Evolutionary conservation across 2,113 vertebrate genomes (phyloP), one percentile per base, ranked within the genome.

Genomic region (Speoplatyrhinus poulsoni): DNA sequence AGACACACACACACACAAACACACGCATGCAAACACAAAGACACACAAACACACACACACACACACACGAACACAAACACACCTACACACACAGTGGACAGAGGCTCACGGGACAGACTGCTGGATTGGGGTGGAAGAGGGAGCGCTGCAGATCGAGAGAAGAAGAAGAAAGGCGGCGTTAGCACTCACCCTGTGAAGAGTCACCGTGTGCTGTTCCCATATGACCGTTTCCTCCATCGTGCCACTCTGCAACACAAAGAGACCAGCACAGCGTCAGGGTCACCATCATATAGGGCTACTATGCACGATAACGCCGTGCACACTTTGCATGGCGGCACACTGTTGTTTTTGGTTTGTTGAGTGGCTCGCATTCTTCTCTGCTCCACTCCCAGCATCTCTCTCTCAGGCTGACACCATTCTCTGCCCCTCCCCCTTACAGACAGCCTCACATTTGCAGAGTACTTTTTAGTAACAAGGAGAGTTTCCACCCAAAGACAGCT

Each of bases 181-280:
- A 65, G 79, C 70, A 93, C 96, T 95, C 87, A 98, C 98, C 94
- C 97, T 98, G 94, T 98, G 97, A 94, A 99, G 96, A 62, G 96
- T 98, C 87, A 99, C 98, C 19, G 98, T 99, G 89, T 99, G 96
- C 86, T 99, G 96, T 91, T 99, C 97, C 98, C 97, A 99, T 93
- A 99, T 99, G 70, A 97, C 96, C 0, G 98, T 98, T 94, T 99
- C 97, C 94, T 99, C 98, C 98, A 99, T 99, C 65, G 95, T 90
- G 91, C 96, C 95, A 90, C 90, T 98, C 98, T 99, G 91, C 33
- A 86, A 87, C 1, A 78, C 63, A 83, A 79, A 71, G 77, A 13
- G 64, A 53, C 12, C 32, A 1, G n/a, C 32, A 72, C 57, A 74
- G 3, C 2, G 60, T 82, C 68, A 78, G 55, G 62, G 60, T 49